Conservation (phyloP, 2,888 invertebrate species). For the Augochlorella aurata region DNA sequence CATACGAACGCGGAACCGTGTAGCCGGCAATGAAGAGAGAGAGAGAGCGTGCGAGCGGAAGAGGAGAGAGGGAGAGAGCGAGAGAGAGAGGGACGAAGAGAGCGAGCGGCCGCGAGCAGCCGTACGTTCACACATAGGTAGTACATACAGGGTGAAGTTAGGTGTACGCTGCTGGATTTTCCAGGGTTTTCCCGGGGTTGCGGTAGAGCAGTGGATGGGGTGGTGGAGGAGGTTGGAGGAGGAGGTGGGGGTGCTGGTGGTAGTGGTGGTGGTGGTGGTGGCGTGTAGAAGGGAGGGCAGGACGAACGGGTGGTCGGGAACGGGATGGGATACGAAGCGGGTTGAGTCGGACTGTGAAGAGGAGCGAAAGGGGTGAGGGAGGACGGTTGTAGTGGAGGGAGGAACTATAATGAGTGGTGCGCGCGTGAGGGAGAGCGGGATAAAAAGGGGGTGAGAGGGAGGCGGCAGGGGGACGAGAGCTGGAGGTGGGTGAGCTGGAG, state of each 20-base stretch:
- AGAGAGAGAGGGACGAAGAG: neutral
- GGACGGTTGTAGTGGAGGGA: conserved; percentile 60
- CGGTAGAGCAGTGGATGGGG: conserved; percentile 74
- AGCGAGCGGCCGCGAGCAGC: conserved; percentile 60
- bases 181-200: conserved; percentile 81
- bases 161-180: conserved; percentile 78
- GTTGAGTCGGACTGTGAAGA: conserved; percentile 56
- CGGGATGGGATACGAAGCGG: conserved; percentile 49
- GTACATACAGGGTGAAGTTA: conserved; percentile 71
- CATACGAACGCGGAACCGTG: neutral
- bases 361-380: conserved; percentile 45
- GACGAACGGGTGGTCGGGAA: conserved; percentile 3
- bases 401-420: conserved; percentile 76
- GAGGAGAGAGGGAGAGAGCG: neutral
- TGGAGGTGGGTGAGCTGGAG: conserved; percentile 9
- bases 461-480: neutral
- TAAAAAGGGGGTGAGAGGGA: conserved; percentile 3
- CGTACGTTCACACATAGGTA: conserved; percentile 41
- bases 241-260: neutral
- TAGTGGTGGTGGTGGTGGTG: conserved; percentile 46
- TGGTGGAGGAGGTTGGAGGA: conserved; percentile 43
- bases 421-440: conserved; percentile 54
- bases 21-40: neutral
- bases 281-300: conserved; percentile 61
- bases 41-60: neutral